These are phyloP conservation scores for Passer montanus DNA, from an alignment of 2,113 vertebrate species.

Conservation along the genomic window DNA sequence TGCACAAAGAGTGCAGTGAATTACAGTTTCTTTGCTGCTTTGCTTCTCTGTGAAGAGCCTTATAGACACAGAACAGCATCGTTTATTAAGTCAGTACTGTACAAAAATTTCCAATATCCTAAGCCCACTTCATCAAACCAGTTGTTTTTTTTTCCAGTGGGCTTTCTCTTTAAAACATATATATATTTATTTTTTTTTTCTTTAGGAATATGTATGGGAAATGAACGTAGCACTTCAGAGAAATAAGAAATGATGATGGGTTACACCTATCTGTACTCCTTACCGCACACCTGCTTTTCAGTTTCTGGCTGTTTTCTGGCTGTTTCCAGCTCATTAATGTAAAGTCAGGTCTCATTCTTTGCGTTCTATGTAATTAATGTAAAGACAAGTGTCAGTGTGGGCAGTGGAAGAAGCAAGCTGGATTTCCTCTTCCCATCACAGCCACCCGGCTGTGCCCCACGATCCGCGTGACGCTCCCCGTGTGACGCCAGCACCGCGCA, in stretches of 20 bases:
- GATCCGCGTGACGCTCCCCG: rapidly evolving
- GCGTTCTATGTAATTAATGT: not conserved
- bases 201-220: not conserved
- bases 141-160: not conserved
- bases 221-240: not conserved
- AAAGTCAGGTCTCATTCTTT: not conserved
- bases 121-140: not conserved
- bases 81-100: rapidly evolving
- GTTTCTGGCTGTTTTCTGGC: not conserved
- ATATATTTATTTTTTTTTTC: not conserved
- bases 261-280: not conserved
- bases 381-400: not conserved
- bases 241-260: not conserved
- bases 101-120: not conserved
- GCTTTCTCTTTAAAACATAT: not conserved
- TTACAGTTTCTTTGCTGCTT: not conserved
- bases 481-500: rapidly evolving
- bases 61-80: not conserved
- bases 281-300: not conserved
- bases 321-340: not conserved
- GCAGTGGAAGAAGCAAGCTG: not conserved
- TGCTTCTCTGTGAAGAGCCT: not conserved
- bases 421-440: not conserved
- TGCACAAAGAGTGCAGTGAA: not conserved
- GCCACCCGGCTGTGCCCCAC: rapidly evolving